A percentile compares a stretch with the other conserved stretches of the same genome.
These are phyloP conservation scores for Phorcus lineatus DNA, from an alignment of 2,888 invertebrate species.

Conservation along the genomic window DNA sequence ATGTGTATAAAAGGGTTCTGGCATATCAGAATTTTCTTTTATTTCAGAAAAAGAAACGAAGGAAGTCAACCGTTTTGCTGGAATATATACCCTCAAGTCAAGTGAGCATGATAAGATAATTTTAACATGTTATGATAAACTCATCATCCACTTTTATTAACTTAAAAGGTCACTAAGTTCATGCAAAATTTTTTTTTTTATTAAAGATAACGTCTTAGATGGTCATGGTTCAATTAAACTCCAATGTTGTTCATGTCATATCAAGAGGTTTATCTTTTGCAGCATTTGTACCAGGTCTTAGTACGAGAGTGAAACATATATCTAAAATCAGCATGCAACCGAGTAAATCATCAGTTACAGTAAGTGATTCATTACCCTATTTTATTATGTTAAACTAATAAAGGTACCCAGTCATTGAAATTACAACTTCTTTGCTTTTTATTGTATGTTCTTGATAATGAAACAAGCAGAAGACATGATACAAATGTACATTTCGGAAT, in stretches of 20 bases:
- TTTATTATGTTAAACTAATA: neutral
- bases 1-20: neutral
- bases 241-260: neutral
- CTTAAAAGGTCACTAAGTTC: too few relatives aligned
- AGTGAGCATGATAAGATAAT: slow-evolving; percentile 48
- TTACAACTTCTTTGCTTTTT: too few relatives aligned
- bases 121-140: too few relatives aligned
- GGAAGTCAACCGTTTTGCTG: slow-evolving; percentile 73
- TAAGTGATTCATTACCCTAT: slow-evolving; percentile 19
- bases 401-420: neutral
- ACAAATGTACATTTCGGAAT: too few relatives aligned
- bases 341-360: slow-evolving; percentile 51
- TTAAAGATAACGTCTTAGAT: neutral
- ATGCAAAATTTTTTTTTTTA: too few relatives aligned
- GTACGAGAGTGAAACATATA: slow-evolving; percentile 70
- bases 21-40: neutral
- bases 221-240: neutral
- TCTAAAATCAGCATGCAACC: slow-evolving; percentile 69
- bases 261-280: slow-evolving; percentile 35
- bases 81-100: slow-evolving; percentile 68
- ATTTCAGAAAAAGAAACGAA: slow-evolving; percentile 69
- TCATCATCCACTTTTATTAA: too few relatives aligned
- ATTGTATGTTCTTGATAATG: too few relatives aligned
- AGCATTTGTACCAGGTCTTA: slow-evolving; percentile 68
- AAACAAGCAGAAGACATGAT: too few relatives aligned